Evolutionary conservation across 2,113 vertebrate species (phyloP).

Genomic region (Columba livia): DNA sequence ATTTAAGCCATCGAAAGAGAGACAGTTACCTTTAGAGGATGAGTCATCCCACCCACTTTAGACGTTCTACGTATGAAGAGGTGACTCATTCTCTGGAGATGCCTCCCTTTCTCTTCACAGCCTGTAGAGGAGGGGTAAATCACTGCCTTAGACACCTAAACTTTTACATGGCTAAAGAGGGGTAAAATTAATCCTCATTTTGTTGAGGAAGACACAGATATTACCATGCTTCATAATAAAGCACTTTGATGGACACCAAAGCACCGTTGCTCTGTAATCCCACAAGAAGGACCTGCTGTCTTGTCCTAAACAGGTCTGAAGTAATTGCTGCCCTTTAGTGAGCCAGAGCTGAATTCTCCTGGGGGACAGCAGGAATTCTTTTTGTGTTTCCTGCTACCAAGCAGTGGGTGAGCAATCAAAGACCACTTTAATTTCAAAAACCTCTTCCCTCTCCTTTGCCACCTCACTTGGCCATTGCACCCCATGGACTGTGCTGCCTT

Average conservation of each 20-base stretch:
- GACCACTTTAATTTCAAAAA: background rate
- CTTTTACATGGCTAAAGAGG: background rate
- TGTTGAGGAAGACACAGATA: background rate
- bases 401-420: background rate
- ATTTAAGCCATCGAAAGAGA: conserved; percentile 17
- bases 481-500: accelerated
- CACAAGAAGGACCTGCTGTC: background rate
- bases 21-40: conserved; percentile 30
- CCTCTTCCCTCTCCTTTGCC: background rate
- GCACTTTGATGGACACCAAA: background rate
- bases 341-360: background rate
- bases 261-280: background rate
- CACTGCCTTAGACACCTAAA: background rate
- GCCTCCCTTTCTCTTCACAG: background rate
- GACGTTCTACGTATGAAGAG: background rate
- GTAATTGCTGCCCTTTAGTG: background rate
- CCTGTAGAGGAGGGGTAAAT: background rate
- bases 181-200: background rate
- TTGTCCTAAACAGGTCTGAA: background rate
- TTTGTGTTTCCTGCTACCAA: background rate
- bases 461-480: background rate
- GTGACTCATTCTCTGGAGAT: conserved; percentile 55
- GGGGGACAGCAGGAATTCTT: background rate
- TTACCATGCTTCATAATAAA: background rate
- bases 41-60: conserved; percentile 65